Evolutionary conservation across 2,888 invertebrate genomes (phyloP).

Genomic region (Diachrysia chrysitis): DNA sequence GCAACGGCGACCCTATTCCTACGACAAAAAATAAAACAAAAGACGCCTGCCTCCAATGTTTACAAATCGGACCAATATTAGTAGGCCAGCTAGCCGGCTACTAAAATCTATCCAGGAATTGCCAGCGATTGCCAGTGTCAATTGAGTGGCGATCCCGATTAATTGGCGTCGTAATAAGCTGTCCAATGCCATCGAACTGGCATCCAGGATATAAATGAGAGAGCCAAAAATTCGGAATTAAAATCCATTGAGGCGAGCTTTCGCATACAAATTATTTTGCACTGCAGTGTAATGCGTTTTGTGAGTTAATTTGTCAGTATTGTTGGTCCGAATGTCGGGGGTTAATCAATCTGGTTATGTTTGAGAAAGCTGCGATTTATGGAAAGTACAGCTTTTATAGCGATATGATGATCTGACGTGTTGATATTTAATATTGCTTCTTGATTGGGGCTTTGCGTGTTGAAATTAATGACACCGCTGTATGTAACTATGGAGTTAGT

Average conservation of each 20-base stretch:
- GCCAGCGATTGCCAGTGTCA: constrained; percentile 37
- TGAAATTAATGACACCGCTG: neutral
- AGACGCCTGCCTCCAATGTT: constrained; percentile 12
- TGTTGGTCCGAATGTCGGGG: neutral
- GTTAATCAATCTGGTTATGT: neutral
- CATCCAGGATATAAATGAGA: constrained; percentile 41
- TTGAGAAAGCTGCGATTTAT: neutral
- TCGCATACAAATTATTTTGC: constrained; percentile 60
- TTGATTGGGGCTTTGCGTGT: neutral
- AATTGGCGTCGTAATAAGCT: constrained; percentile 56
- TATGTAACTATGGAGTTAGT: neutral
- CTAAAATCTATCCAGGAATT: constrained; percentile 33
- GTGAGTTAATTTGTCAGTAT: constrained; percentile 42
- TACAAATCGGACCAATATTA: constrained; percentile 36
- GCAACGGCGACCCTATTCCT: neutral
- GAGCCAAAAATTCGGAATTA: constrained; percentile 51
- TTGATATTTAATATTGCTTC: too few species aligned
- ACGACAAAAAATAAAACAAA: constrained; percentile 5
- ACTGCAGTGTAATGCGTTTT: constrained; percentile 42
- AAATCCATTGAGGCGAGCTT: constrained; percentile 44
- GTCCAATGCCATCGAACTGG: constrained; percentile 44
- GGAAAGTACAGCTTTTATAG: neutral
- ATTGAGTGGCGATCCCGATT: constrained; percentile 41
- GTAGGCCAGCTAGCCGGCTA: constrained; percentile 18
- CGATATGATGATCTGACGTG: neutral